phyloP scores from a whole-genome alignment of 2,113 vertebrate genomes.

The Gambusia holbrooki region DNA sequence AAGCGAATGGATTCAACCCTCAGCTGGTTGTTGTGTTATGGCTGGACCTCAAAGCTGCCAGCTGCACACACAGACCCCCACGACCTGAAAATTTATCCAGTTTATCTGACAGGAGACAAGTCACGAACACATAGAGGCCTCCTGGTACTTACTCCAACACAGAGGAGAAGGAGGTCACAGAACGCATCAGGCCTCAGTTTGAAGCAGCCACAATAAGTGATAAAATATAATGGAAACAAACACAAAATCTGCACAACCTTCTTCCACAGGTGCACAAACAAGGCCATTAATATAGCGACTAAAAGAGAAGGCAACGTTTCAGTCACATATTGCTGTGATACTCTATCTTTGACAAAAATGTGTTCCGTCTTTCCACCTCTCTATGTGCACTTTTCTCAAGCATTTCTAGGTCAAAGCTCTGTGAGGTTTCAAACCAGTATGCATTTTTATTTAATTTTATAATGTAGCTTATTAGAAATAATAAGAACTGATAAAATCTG shows the following conservation, averaged over 20 bases:
- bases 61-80: slow-evolving; percentile 61
- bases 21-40: slow-evolving; percentile 49
- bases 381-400: not conserved
- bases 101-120: slow-evolving; percentile 47
- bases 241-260: slow-evolving; percentile 5
- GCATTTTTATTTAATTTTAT: not conserved
- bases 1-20: slow-evolving; percentile 44
- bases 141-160: slow-evolving; percentile 20
- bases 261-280: slow-evolving; percentile 52
- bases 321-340: slow-evolving; percentile 5
- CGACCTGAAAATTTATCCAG: slow-evolving; percentile 38
- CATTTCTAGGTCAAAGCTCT: slow-evolving; percentile 9
- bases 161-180: not conserved
- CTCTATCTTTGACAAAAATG: not conserved
- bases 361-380: slow-evolving; percentile 4
- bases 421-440: not conserved
- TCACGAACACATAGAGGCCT: slow-evolving; percentile 32
- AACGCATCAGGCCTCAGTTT: slow-evolving; percentile 2
- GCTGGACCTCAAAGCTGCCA: slow-evolving; percentile 62
- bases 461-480: not conserved
- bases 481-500: no score
- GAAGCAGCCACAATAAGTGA: slow-evolving; percentile 52
- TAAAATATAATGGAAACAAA: slow-evolving; percentile 34
- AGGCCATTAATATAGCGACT: slow-evolving; percentile 12
- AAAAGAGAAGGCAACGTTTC: slow-evolving; percentile 25